A percentile compares a stretch with the other conserved stretches of the same genome.
These are phyloP conservation scores for Drosophila sproati DNA, from an alignment of 1,140 invertebrate genomes.

Conservation along the genomic window DNA sequence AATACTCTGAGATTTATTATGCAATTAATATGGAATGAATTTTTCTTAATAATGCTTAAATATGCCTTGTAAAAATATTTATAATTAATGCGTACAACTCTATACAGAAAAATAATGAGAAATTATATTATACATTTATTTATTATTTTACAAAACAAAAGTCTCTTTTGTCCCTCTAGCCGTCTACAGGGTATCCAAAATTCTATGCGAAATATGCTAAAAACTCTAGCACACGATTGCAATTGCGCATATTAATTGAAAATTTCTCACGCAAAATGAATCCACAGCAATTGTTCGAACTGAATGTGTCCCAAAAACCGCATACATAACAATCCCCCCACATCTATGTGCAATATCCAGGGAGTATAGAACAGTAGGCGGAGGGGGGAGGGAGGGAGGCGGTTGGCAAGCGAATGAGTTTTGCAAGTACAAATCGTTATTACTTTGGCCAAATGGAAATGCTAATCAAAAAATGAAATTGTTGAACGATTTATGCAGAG, in stretches of 20 bases:
- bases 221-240: slow-evolving; percentile 55
- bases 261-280: slow-evolving; percentile 71
- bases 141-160: not conserved
- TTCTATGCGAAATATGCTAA: slow-evolving; percentile 70
- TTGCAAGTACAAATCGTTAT: slow-evolving; percentile 50
- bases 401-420: not conserved
- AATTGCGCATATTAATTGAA: slow-evolving; percentile 78
- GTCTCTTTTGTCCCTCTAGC: not conserved
- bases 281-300: slow-evolving; percentile 44
- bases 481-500: slow-evolving; percentile 51
- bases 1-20: too few species aligned
- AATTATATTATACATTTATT: not conserved
- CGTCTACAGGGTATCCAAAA: slow-evolving; percentile 25
- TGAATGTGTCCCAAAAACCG: slow-evolving; percentile 38
- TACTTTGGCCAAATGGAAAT: slow-evolving; percentile 54
- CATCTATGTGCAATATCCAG: not conserved
- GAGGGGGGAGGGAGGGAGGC: too few species aligned
- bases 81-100: too few species aligned
- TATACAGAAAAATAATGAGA: not conserved
- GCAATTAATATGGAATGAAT: too few species aligned
- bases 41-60: too few species aligned
- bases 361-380: not conserved
- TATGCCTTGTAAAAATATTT: too few species aligned
- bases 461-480: slow-evolving; percentile 57
- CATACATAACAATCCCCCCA: slow-evolving; percentile 48